Base-by-base conservation (phyloP, 2,888 invertebrate genomes). In the Sinohyriopsis cumingii region DNA sequence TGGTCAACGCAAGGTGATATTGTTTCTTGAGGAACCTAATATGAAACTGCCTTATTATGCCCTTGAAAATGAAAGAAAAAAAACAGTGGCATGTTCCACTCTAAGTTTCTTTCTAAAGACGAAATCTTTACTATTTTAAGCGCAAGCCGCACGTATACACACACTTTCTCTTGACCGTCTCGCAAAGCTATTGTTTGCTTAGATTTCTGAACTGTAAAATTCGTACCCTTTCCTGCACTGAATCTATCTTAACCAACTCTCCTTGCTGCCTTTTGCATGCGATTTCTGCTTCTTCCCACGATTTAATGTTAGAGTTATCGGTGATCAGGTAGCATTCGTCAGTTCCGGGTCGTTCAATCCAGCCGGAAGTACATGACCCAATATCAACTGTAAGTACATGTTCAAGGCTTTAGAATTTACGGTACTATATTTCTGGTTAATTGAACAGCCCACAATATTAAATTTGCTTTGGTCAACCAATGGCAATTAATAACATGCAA, bases 321-420 rank as follows among this genome's bases (percentile, higher is more conserved):
- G 81, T 77, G 22, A 81, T 77, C n/a, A 73, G 74, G 64, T 81
- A 81, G 59, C 81, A 81, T n/a, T 73, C 74, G 57, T 71, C 71
- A n/a, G 72, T 75, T 15, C 74, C 75, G 15, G 77, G 76, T n/a
- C 79, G 55, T 59, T 80, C 79, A 63, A 72, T 73, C 81, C 81
- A 81, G 15, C 78, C 81, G 7, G 68, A 65, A 15, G 81, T 79
- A 74, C 81, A 81, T 45, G 68, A 68, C 3, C 81, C 81, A 24
- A 78, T 45, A 28, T 76, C 77, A 70, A 67, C 81, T 81, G 33
- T 5, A 72, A 63, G n/a, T 61, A 61, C n/a, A 53, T 12, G 20
- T 20, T n/a, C 28, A 61, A 61, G 22, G 28, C 22, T 25, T 15
- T 1, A 18, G 20, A 25, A 19, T 0, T 15, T 22, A 22, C 20